Percentiles rank a stretch among this genome's conserved stretches.
Evolutionary conservation across 2,113 vertebrate species (phyloP).

Genomic region (Brachirus orientalis): DNA sequence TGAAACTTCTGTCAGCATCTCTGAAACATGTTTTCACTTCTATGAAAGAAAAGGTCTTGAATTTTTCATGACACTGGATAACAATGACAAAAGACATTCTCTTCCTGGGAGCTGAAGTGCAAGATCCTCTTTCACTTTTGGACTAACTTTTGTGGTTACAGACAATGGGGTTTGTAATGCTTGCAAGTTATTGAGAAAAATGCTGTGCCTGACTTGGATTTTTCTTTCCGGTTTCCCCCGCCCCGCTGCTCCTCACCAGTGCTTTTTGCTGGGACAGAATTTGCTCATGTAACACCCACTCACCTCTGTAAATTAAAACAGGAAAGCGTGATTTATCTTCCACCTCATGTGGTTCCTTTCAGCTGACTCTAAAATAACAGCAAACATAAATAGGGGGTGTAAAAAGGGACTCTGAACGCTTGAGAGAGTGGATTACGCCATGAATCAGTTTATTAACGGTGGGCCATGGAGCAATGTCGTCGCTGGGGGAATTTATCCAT

Average conservation of each 20-base stretch:
- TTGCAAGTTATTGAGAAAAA: slow-evolving; percentile 49
- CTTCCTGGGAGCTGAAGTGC: slow-evolving; percentile 17
- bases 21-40: slow-evolving; percentile 50
- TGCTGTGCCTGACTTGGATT: slow-evolving; percentile 20
- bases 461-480: slow-evolving; percentile 53
- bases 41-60: slow-evolving; percentile 31
- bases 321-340: slow-evolving; percentile 76
- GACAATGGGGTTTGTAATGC: slow-evolving; percentile 61
- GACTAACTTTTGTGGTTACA: slow-evolving; percentile 55
- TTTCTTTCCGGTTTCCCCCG: slow-evolving; percentile 30
- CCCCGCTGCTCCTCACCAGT: slow-evolving; percentile 19
- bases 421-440: slow-evolving; percentile 75
- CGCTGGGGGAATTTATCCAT: slow-evolving; percentile 75
- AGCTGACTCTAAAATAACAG: slow-evolving; percentile 80
- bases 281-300: slow-evolving; percentile 51
- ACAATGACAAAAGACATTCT: slow-evolving; percentile 66
- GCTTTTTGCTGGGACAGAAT: slow-evolving; percentile 43
- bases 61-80: slow-evolving; percentile 56
- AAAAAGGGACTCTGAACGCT: slow-evolving; percentile 65
- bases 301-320: slow-evolving; percentile 74
- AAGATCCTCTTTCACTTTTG: slow-evolving; percentile 40
- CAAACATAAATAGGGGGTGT: slow-evolving; percentile 79
- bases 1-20: slow-evolving; percentile 53
- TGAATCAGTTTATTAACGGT: slow-evolving; percentile 82
- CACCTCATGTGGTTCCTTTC: slow-evolving; percentile 67